phyloP scores from a whole-genome alignment of 2,888 invertebrate genomes.

The Iphiclides podalirius region DNA sequence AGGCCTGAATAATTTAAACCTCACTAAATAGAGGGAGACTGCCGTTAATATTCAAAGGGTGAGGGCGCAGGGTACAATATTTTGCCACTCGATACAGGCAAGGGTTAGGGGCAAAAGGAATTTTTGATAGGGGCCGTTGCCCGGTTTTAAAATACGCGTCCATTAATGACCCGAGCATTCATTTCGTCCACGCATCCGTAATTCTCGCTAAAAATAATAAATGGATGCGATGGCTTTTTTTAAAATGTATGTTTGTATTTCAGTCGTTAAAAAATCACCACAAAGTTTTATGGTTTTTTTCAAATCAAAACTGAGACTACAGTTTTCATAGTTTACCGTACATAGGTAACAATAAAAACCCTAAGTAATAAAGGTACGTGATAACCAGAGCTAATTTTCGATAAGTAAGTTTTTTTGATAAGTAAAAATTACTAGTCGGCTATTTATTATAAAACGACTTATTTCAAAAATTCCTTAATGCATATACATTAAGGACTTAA shows the following conservation, averaged over 20 bases:
- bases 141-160: not conserved
- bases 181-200: not conserved
- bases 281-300: too few relatives aligned
- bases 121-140: conserved; percentile 42
- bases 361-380: too few relatives aligned
- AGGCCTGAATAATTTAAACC: conserved; percentile 64
- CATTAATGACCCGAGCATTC: not conserved
- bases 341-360: too few relatives aligned
- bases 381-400: too few relatives aligned
- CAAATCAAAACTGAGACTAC: not conserved
- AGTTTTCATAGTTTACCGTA: not conserved
- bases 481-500: too few relatives aligned
- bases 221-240: not conserved
- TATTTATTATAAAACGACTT: too few relatives aligned
- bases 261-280: too few relatives aligned
- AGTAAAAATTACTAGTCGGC: too few relatives aligned
- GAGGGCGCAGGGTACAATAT: conserved; percentile 60
- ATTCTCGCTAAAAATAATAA: not conserved
- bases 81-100: conserved; percentile 52
- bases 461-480: too few relatives aligned
- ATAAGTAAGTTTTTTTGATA: too few relatives aligned
- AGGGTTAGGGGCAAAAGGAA: conserved; percentile 54
- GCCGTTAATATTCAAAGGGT: conserved; percentile 67
- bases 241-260: too few relatives aligned
- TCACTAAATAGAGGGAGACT: conserved; percentile 63